Evolutionary conservation across 1,140 invertebrate species (phyloP), one percentile per base, ranked within the genome.

Genomic region (Campoletis sonorensis): DNA sequence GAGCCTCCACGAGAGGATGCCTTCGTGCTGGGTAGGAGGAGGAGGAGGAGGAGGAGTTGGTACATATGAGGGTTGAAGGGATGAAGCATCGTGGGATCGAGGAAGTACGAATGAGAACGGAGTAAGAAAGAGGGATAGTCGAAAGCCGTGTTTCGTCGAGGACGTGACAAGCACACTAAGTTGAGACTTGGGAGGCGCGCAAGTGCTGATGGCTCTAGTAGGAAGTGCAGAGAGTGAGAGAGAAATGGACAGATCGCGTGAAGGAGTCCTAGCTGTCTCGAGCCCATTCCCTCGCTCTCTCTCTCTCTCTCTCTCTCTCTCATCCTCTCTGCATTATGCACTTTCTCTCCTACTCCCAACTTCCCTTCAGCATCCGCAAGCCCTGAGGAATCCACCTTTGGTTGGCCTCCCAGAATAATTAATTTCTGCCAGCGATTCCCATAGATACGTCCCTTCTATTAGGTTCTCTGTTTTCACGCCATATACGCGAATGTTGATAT

Each of bases 81-180:
- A 64, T 64, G 61, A 26, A 64, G 27, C 21, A 10, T 3, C 23
- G 61, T 10, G 61, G 4, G 51, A 54, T 54, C n/a, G 51, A 64
- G 54, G 21, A 23, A 23, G 54, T 23, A 67, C 21, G 21, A 67
- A 45, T 45, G 61, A 13, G 61, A 26, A 67, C 30, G 23, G 13
- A 11, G 27, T 37, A 30, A 15, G 49, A 26, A 26, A 49, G 18
- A 37, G 27, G 37, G 76, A 78, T 30, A 78, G 79, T 80, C 79
- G 81, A 80, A 80, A 82, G 81, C 72, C 81, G 72, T 82, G 81
- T 80, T 82, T 80, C 72, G 81, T 80, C 61, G 67, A 68, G 27
- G 30, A 82, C 79, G 81, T 82, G 81, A 61, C 45, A 61, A 8
- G 81, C 79, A 82, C 81, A 80, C 79, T 7, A 78, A 78, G 58